Base-by-base conservation (phyloP, 2,113 vertebrate genomes). In the Vimba vimba region DNA sequence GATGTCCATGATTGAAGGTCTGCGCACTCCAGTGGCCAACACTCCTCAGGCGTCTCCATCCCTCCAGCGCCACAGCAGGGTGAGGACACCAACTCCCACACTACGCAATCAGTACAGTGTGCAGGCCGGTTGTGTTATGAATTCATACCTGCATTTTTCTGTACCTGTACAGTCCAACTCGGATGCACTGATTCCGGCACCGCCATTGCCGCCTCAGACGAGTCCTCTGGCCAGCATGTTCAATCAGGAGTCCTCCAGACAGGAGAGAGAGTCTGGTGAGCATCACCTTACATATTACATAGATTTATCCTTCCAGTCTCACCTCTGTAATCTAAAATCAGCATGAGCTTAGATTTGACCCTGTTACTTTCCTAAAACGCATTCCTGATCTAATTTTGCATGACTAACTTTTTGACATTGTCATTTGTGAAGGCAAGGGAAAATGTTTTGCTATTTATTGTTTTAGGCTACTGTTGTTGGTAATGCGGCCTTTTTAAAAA, bases 161-260 rank as follows among this genome's bases (percentile, higher is more conserved):
- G 66, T 86, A 27, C 27, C 27, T 83, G 25, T 23, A 23, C 92
- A 95, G 94, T 92, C 79, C 80, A 91, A 91, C 7, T 85, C 89
- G 0, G 69, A 88, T 8, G 76, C 91, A 7, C 81, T 93, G 12
- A 93, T 91, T 89, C 93, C 96, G 3, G 77, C 77, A 88, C 97
- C 97, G 0, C 96, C 96, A 0, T 96, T 96, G 8, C 96, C 97
- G 0, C 78, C 91, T 0, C 96, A 94, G 23, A 94, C 94, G 0
- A 98, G 97, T 60, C 97, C 97, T 2, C 92, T 99, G 6, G 96
- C 94, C 0, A 96, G 95, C 79, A 97, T 99, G 95, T 99, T 99
- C 91, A 96, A 90, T 59, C 96, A 95, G 68, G 91, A 96, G 0
- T 86, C 57, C 77, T 74, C 90, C 21, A 93, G 91, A 87, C 71